phyloP scores from a whole-genome alignment of 2,797 vertebrate genomes.

The Adrianichthys oophorus region DNA sequence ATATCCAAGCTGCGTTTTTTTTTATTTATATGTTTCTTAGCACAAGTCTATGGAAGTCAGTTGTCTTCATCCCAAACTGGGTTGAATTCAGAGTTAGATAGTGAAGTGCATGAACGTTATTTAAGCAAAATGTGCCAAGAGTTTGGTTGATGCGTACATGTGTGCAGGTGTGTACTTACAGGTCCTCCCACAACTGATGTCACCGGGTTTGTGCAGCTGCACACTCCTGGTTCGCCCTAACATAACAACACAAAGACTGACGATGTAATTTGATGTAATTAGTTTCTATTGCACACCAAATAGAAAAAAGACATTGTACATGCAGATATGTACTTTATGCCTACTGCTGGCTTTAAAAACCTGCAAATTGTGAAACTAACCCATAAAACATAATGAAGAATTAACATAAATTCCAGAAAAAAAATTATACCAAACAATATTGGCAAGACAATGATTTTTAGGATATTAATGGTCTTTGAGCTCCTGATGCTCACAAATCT shows the following conservation, averaged over 20 bases:
- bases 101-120: constrained; percentile 6
- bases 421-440: no score
- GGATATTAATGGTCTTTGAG: no score
- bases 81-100: constrained; percentile 1
- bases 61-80: constrained; percentile 10
- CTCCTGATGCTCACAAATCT: no score
- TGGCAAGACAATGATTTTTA: no score
- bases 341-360: no score
- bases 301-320: no score
- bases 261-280: no score
- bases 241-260: constrained; percentile 38
- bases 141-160: constrained; percentile 6
- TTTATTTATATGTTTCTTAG: constrained; percentile 1
- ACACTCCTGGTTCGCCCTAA: constrained; percentile 89
- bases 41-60: constrained; percentile 11
- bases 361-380: no score
- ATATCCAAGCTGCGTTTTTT: not conserved
- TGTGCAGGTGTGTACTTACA: constrained; percentile 78
- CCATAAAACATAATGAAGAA: no score
- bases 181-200: constrained; percentile 81
- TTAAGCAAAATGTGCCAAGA: constrained; percentile 1
- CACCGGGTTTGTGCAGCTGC: constrained; percentile 75
- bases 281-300: no score
- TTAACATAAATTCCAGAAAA: no score
- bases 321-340: no score